phyloP scores from a whole-genome alignment of 2,888 invertebrate species.

The Drosophila pseudotalamancana region DNA sequence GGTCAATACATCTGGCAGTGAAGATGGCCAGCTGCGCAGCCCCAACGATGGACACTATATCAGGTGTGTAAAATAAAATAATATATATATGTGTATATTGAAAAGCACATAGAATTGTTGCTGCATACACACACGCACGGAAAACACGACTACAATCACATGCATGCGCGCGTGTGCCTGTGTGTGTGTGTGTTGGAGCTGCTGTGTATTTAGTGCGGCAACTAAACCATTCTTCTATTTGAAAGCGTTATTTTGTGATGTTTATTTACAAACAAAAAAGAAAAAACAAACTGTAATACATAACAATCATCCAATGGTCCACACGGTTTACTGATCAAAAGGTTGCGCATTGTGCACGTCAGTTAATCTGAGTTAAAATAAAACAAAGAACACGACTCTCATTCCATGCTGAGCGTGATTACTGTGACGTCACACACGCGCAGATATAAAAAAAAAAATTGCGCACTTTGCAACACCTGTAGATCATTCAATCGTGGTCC shows the following conservation, averaged over 20 bases:
- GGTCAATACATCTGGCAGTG: slow-evolving; percentile 86
- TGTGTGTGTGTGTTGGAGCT: slow-evolving; percentile 40
- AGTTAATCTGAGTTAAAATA: neutral
- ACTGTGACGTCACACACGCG: slow-evolving; percentile 9
- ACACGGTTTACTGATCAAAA: slow-evolving; percentile 44
- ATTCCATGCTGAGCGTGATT: neutral
- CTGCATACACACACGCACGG: slow-evolving; percentile 64
- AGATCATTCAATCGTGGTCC: slow-evolving; percentile 27
- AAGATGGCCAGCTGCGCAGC: slow-evolving; percentile 93
- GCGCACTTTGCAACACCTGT: slow-evolving; percentile 37
- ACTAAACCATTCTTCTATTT: slow-evolving; percentile 46
- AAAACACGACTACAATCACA: slow-evolving; percentile 34
- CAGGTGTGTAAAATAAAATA: slow-evolving; percentile 83
- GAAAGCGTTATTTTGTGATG: slow-evolving; percentile 60
- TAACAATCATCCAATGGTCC: slow-evolving; percentile 12
- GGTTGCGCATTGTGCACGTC: slow-evolving; percentile 18
- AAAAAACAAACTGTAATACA: slow-evolving; percentile 17
- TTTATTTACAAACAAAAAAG: slow-evolving; percentile 23
- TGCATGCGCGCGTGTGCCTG: slow-evolving; percentile 32
- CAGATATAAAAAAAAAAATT: neutral
- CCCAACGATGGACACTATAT: slow-evolving; percentile 86
- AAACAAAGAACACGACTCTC: neutral
- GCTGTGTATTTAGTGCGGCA: slow-evolving; percentile 50
- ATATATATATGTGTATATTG: slow-evolving; percentile 42
- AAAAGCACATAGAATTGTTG: slow-evolving; percentile 79